Evolutionary conservation across 2,888 invertebrate species (phyloP), one percentile per base, ranked within the genome.

Genomic region (Xanthia togata): DNA sequence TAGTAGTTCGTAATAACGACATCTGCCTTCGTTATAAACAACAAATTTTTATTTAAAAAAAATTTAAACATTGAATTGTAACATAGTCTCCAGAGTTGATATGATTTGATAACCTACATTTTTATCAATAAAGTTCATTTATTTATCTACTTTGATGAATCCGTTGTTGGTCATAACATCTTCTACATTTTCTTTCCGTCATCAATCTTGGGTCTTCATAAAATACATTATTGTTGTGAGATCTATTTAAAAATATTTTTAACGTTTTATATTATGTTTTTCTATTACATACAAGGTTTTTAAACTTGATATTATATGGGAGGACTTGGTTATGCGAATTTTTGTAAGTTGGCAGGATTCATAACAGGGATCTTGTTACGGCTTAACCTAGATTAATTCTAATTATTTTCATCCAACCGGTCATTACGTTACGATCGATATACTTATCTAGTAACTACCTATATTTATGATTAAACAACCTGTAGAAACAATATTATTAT

Each of bases 311-410:
- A 59, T 5, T 59, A 17, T 44, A 53, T 70, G 35, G 70, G 50
- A 26, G 35, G 31, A 47, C 41, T 71, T 41, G n/a, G 53, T 63
- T 70, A 53, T 60, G 26, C 50, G n/a, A 31, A 23, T 38, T 35
- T 57, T 47, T 26, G n/a, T 57, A 55, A 62, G 55, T 78, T 78
- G 26, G 17, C 31, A 63, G 31, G 41, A n/a, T 75, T 76, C 50
- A 50, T 50, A 76, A 65, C 4, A 50, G 76, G 50, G 31, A 31
- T 9, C 35, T 50, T 41, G 31, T 41, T 76, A 50, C 59, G 20
- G 31, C 35, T n/a, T 62, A 38, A 17, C 63, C 17, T 75, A n/a
- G 23, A 38, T 31, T 50, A 2, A 38, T 50, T 76, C 5, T 47
- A 17, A 57, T 50, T n/a, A 50, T 41, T 64, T 64, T 31, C 14